Evolutionary conservation across 2,797 vertebrate species (phyloP), one percentile per base, ranked within the genome.

Genomic region (Furcifer pardalis): DNA sequence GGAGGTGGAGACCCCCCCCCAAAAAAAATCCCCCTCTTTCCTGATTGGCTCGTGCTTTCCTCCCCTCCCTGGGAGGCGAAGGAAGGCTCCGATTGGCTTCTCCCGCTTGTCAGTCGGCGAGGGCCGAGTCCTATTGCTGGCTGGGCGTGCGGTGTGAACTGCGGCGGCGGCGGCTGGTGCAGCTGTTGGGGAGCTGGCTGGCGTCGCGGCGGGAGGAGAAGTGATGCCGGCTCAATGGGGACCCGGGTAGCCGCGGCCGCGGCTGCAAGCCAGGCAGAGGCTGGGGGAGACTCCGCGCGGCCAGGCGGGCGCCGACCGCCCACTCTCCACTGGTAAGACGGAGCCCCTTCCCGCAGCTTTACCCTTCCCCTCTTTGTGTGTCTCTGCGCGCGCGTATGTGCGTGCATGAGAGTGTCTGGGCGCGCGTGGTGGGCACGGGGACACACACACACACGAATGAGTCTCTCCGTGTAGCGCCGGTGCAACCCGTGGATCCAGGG

Each of bases 141-240:
- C 86, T 90, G 73, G 90, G 93, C 82, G 89, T 88, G 92, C 80
- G 35, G 80, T 74, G 78, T 72, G 92, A 21, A 88, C 91, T 71
- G 92, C 90, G 72, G 87, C 89, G 72, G 92, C 90, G 83, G 85
- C 10, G 65, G 86, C 91, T 80, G 88, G 84, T 89, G 92, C 93
- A 66, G 94, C 90, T 78, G 92, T n/a, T 89, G 68, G 69, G 19
- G 71, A 77, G 79, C 73, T 32, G 63, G 68, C 3, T 19, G 27
- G 77, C 90, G 84, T 87, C 86, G 65, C 84, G 66, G 87, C 85
- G 35, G 88, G 84, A 40, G 84, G 90, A 84, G 93, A 91, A 92
- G 95, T 91, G 94, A 95, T 95, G 95, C 93, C 89, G 93, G 92
- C 89, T 72, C 5, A 30, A 84, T 44, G 83, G 79, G 63, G 40